These are phyloP conservation scores for Molanna angustata DNA, from an alignment of 2,888 invertebrate genomes.

Conservation along the genomic window DNA sequence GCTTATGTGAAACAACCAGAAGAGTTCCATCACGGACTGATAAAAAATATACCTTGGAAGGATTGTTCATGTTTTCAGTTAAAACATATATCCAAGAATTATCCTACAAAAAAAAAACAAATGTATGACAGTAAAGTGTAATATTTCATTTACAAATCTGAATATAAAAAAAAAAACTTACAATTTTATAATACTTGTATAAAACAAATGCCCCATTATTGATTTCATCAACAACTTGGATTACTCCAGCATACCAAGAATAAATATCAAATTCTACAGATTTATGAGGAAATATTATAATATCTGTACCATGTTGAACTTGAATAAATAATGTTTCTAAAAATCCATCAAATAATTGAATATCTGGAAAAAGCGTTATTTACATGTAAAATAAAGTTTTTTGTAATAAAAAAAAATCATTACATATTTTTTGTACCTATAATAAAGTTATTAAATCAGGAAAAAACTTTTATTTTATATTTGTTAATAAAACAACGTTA, in stretches of 20 bases:
- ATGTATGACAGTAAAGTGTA: no score
- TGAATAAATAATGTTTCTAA: constrained; percentile 42
- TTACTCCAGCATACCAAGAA: constrained; percentile 42
- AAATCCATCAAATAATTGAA: constrained; percentile 44
- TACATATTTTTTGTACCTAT: no score
- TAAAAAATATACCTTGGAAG: constrained; percentile 35
- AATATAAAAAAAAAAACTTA: constrained; percentile 10
- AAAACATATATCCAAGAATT: constrained; percentile 17
- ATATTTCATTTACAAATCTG: no score
- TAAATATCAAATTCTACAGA: constrained; percentile 25
- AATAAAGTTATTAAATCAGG: no score
- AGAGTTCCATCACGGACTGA: constrained; percentile 35
- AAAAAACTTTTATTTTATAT: no score
- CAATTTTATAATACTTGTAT: constrained; percentile 33
- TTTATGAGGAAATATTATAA: constrained; percentile 43
- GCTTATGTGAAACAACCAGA: constrained; percentile 38
- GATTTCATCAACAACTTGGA: constrained; percentile 35
- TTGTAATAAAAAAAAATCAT: no score
- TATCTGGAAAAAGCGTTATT: constrained; percentile 38
- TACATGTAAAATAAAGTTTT: no score
- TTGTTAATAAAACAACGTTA: no score
- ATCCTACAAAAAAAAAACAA: constrained; percentile 18
- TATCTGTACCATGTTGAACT: constrained; percentile 45
- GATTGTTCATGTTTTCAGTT: constrained; percentile 32
- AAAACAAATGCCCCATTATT: constrained; percentile 35